Evolutionary conservation across 2,113 vertebrate genomes (phyloP).

Genomic region (Corythaixoides concolor): DNA sequence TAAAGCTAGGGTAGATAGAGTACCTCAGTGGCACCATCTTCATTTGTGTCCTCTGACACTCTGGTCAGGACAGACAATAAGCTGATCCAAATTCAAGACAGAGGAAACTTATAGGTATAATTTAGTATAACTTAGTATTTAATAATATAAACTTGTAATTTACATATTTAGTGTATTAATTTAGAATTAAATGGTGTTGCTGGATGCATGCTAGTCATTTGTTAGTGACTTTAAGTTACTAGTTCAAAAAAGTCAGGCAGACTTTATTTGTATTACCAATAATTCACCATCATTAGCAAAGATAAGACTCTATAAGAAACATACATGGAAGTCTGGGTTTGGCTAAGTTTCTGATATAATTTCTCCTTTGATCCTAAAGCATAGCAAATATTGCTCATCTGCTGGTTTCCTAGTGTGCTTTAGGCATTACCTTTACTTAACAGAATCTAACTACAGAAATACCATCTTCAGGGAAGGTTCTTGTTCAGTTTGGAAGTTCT

Average conservation of each 20-base stretch:
- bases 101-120: background rate
- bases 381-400: background rate
- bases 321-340: background rate
- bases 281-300: background rate
- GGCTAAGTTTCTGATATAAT: background rate
- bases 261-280: background rate
- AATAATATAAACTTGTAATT: too few relatives aligned
- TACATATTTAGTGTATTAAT: background rate
- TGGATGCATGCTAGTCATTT: background rate
- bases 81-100: background rate
- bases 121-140: too few relatives aligned
- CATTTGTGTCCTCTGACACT: background rate
- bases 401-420: background rate
- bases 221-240: background rate
- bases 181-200: background rate
- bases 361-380: background rate
- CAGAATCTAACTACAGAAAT: background rate
- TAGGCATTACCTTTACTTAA: background rate
- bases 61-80: background rate
- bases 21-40: background rate
- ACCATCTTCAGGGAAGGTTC: background rate
- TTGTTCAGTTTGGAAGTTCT: background rate
- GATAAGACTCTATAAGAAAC: background rate
- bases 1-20: background rate
- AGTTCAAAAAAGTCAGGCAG: background rate